These are phyloP conservation scores for Sycophaga agraensis DNA, from an alignment of 1,140 invertebrate species.

Conservation along the genomic window DNA sequence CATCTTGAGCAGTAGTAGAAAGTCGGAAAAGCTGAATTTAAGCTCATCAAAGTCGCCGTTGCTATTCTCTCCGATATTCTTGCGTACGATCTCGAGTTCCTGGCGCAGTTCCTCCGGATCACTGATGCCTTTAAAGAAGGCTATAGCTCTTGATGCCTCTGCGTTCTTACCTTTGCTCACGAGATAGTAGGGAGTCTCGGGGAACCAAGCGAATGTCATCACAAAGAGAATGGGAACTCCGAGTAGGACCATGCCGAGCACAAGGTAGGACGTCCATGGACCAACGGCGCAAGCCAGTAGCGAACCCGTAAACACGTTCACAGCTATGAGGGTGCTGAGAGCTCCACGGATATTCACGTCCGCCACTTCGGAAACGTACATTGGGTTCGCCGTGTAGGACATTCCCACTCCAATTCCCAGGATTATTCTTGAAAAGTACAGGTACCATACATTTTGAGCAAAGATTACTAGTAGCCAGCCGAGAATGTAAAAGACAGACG, in stretches of 20 bases:
- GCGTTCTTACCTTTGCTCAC: constrained; percentile 60
- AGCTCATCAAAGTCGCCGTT: constrained; percentile 48
- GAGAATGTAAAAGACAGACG: constrained; percentile 65
- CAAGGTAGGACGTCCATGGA: constrained; percentile 63
- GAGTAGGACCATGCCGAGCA: constrained; percentile 59
- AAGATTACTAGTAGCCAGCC: constrained; percentile 71
- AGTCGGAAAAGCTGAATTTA: constrained; percentile 37
- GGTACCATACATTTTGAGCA: constrained; percentile 53
- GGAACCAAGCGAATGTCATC: constrained; percentile 68
- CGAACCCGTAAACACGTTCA: constrained; percentile 67
- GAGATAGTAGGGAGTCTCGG: constrained; percentile 77
- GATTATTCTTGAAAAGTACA: constrained; percentile 63
- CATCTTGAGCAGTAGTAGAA: constrained; percentile 45
- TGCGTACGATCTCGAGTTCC: constrained; percentile 65
- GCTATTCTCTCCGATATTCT: constrained; percentile 61
- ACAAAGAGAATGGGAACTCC: constrained; percentile 64
- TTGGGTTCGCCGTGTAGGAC: constrained; percentile 70
- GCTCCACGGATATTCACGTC: constrained; percentile 69
- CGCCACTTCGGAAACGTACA: constrained; percentile 72
- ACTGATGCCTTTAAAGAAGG: constrained; percentile 62
- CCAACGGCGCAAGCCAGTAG: constrained; percentile 71
- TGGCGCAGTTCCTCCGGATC: constrained; percentile 56
- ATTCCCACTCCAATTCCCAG: constrained; percentile 72
- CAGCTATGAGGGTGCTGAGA: constrained; percentile 69
- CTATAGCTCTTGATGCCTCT: constrained; percentile 65